phyloP scores from a whole-genome alignment of 2,113 vertebrate genomes.

The Parotia lawesii region DNA sequence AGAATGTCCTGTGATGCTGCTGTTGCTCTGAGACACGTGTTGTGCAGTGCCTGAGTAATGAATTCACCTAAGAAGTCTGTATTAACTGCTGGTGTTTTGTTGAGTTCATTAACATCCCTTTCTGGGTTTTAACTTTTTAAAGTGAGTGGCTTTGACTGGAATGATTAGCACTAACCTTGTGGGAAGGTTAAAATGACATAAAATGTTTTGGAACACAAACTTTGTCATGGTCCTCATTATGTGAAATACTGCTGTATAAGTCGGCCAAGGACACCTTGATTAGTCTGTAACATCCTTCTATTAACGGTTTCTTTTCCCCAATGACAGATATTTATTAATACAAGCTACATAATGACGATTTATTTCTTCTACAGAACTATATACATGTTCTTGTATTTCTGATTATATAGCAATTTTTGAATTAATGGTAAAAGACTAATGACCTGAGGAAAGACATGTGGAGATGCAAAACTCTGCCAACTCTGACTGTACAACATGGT shows the following conservation, averaged over 20 bases:
- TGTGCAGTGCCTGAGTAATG: background rate
- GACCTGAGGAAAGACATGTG: background rate
- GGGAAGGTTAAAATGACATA: slow-evolving; percentile 33
- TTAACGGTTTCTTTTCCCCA: background rate
- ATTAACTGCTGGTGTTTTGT: background rate
- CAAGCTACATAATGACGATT: slow-evolving; percentile 37
- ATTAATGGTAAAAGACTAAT: background rate
- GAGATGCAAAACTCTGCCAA: background rate
- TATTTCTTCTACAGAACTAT: slow-evolving; percentile 23
- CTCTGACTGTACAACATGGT: background rate
- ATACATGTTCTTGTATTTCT: background rate
- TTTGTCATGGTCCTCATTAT: slow-evolving; percentile 30
- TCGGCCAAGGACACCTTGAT: slow-evolving; percentile 35
- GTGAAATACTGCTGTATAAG: background rate
- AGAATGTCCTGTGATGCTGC: background rate
- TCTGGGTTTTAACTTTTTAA: slow-evolving; percentile 20
- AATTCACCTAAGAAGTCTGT: background rate
- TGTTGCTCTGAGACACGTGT: background rate
- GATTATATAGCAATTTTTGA: slow-evolving; percentile 31
- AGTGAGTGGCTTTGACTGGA: slow-evolving; percentile 23
- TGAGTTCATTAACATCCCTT: background rate
- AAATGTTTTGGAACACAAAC: slow-evolving; percentile 45
- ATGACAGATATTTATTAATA: slow-evolving; percentile 39
- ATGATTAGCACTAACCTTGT: slow-evolving; percentile 39
- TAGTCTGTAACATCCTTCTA: background rate